Evolutionary conservation across 1,140 invertebrate genomes (phyloP).

Genomic region (Leptinotarsa lineolata): DNA sequence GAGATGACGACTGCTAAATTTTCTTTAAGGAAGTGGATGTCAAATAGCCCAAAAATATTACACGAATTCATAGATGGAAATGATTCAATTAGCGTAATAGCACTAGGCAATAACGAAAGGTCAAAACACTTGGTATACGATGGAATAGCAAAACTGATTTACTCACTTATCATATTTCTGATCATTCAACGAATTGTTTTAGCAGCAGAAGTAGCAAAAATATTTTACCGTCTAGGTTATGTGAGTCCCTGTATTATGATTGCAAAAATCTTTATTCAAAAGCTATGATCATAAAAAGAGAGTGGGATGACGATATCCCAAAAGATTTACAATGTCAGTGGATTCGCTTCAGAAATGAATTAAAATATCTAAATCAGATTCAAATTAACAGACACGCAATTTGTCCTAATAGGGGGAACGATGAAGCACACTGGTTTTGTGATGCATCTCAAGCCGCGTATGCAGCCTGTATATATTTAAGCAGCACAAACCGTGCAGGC

Average conservation of each 20-base stretch:
- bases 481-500: background rate
- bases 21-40: background rate
- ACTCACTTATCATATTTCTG: background rate
- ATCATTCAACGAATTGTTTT: background rate
- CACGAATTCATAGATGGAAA: background rate
- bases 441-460: background rate
- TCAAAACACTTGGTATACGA: background rate
- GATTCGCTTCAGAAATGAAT: background rate
- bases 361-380: background rate
- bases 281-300: background rate
- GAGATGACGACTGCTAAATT: background rate
- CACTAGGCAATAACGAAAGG: background rate
- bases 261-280: background rate
- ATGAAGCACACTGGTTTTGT: conserved; percentile 2
- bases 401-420: background rate
- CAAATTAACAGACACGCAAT: background rate
- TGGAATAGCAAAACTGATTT: background rate
- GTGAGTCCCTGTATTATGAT: background rate
- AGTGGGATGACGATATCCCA: background rate
- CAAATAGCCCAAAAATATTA: conserved; percentile 2
- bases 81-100: background rate
- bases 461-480: background rate
- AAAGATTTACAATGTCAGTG: background rate
- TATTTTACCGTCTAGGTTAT: background rate
- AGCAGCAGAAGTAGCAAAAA: background rate